Base-by-base conservation (phyloP, 2,113 vertebrate genomes). In the Salvelinus alpinus region DNA sequence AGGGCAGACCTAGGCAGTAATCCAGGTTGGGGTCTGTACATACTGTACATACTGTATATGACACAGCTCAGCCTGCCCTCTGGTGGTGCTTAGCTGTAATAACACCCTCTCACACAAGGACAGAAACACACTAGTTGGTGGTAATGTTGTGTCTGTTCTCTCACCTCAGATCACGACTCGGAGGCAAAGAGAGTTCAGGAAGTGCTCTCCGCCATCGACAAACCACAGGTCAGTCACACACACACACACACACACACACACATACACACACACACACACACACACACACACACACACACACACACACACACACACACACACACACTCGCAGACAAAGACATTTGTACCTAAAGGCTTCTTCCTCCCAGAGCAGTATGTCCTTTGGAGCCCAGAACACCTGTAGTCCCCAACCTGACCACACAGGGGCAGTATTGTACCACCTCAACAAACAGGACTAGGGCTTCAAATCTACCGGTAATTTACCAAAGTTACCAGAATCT, bases 131-230 rank as follows among this genome's bases (percentile, higher is more conserved):
- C 48, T 4, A 9, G 7, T 38, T 38, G 8, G 38, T 38, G 38
- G 38, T 38, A 51, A 51, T 51, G 48, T 6, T 47, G 27, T 71
- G 14, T 72, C 16, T 71, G 14, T 76, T 68, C 47, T 76, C 6
- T 75, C 69, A 73, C 70, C 82, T 60, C 93, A 99, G 97, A 99
- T 88, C 97, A 96, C 86, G 97, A 99, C 87, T 94, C 95, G 73
- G 97, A 99, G 91, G 93, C 93, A 73, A 99, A 98, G 89, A 95
- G 95, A 64, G 92, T 97, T 88, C 96, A 98, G 91, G 97, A 98
- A 86, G 89, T 97, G 93, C 94, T 99, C 90, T 97, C 96, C 78
- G 93, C 95, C 90, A 97, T 99, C 88, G 97, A 98, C 88, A 99
- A 97, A 88, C 96, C 96, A 90, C 96, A 97, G 96, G 97, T 98